These are phyloP conservation scores for Borostomias antarcticus DNA, from an alignment of 2,797 vertebrate species.

Conservation along the genomic window DNA sequence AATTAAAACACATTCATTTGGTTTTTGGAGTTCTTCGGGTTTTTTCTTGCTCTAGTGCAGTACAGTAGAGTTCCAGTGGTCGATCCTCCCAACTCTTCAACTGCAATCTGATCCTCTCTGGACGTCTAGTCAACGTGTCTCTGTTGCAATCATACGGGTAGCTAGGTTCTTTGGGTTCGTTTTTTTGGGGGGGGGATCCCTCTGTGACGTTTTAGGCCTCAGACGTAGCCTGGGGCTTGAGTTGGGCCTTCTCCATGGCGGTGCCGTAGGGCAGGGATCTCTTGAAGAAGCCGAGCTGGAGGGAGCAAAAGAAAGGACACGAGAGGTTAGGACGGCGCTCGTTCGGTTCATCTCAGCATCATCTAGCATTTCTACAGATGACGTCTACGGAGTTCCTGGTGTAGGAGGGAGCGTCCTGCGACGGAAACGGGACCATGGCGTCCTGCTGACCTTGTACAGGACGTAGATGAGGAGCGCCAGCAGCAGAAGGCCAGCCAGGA, in stretches of 20 bases:
- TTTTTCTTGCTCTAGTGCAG: constrained; percentile 74
- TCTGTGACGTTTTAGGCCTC: constrained; percentile 77
- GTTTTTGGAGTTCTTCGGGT: constrained; percentile 70
- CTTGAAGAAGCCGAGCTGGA: constrained; percentile 92
- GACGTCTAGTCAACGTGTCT: constrained; percentile 41
- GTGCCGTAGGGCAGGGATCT: constrained; percentile 88
- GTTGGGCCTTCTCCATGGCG: constrained; percentile 93
- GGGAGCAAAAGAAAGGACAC: constrained; percentile 6
- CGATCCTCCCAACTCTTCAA: constrained; percentile 59
- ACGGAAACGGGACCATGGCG: not conserved
- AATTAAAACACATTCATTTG: constrained; percentile 80
- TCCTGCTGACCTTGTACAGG: constrained; percentile 86
- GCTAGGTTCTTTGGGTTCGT: constrained; percentile 41
- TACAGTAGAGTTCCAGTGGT: constrained; percentile 82
- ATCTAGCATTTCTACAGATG: no score
- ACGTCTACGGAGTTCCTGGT: not conserved
- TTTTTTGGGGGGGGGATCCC: constrained; percentile 1
- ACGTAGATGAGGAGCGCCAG: constrained; percentile 91
- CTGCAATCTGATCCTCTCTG: constrained; percentile 55
- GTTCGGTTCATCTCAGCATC: not conserved
- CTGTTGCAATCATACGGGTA: constrained; percentile 70
- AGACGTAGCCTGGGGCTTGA: constrained; percentile 91
- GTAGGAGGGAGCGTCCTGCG: not conserved
- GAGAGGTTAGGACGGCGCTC: not conserved
- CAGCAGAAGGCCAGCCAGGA: constrained; percentile 88